Percentiles rank a stretch among this genome's conserved stretches.
phyloP scores from a whole-genome alignment of 92 coral and sea anemone genomes.

The Zoanthus sansibaricus region DNA sequence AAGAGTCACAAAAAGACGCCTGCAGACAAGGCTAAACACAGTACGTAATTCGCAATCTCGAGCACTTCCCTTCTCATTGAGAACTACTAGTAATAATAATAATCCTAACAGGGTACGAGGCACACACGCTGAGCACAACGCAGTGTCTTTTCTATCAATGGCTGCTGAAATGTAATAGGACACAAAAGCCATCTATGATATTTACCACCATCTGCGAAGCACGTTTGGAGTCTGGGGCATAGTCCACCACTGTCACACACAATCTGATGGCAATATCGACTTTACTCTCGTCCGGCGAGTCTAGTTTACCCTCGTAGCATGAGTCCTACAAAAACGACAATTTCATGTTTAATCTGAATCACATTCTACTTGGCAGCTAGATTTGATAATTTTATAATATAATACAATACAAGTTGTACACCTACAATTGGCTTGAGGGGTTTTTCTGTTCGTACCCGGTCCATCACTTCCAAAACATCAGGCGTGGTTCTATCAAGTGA shows the following conservation, averaged over 20 bases:
- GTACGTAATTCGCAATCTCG: no score
- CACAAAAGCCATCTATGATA: neutral
- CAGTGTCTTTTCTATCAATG: no score
- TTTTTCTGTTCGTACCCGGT: conserved; percentile 83
- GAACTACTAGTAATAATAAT: no score
- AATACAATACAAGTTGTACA: neutral
- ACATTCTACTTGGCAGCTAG: neutral
- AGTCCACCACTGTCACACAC: conserved; percentile 97
- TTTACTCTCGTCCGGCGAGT: conserved; percentile 84
- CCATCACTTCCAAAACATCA: conserved; percentile 88
- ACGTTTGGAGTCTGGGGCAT: conserved; percentile 96
- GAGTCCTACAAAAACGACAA: conserved; percentile 76
- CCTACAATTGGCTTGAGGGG: conserved; percentile 94
- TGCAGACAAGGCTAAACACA: no score
- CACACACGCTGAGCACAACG: no score
- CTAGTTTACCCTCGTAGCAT: conserved; percentile 86
- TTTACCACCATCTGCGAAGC: conserved; percentile 94
- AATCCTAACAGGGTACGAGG: no score
- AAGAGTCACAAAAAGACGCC: no score
- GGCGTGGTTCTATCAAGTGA: conserved; percentile 89
- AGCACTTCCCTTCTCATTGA: no score
- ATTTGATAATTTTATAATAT: neutral
- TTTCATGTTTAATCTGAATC: neutral
- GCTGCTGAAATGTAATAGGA: no score
- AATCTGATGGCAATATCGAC: conserved; percentile 93